Conservation (phyloP, 1,140 invertebrate species). For the Heliconius eleuchia region DNA sequence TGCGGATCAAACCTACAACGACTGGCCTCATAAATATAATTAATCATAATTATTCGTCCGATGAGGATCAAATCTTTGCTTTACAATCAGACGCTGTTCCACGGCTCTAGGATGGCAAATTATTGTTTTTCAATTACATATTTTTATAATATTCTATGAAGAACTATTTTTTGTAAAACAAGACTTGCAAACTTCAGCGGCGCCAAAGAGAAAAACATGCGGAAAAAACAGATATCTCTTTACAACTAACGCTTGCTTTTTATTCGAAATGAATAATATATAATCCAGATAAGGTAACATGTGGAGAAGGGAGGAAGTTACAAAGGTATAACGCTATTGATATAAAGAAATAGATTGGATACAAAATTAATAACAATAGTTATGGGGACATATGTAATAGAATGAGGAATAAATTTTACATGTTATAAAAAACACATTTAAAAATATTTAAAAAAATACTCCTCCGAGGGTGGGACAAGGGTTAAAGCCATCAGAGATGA, state of each 20-base stretch:
- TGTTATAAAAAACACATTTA: too few relatives aligned
- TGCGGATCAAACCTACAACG: too few relatives aligned
- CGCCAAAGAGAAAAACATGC: background rate
- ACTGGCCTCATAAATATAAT: too few relatives aligned
- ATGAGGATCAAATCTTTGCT: too few relatives aligned
- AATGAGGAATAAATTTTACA: too few relatives aligned
- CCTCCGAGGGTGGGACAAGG: too few relatives aligned
- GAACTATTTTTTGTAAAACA: background rate
- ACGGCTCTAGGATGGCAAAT: background rate
- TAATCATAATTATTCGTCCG: too few relatives aligned
- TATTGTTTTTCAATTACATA: background rate
- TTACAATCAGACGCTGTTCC: too few relatives aligned
- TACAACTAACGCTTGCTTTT: background rate
- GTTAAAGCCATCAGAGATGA: too few relatives aligned
- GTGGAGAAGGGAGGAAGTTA: background rate
- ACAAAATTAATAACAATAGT: too few relatives aligned
- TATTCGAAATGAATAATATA: background rate
- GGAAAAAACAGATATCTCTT: slow-evolving; percentile 10
- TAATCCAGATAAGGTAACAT: background rate
- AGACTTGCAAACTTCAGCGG: background rate
- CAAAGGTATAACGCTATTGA: background rate
- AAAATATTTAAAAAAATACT: too few relatives aligned
- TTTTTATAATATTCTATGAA: background rate
- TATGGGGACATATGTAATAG: too few relatives aligned
- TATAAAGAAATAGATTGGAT: background rate